Evolutionary conservation across 2,797 vertebrate species (phyloP).

Genomic region (Muscicapa comitata): DNA sequence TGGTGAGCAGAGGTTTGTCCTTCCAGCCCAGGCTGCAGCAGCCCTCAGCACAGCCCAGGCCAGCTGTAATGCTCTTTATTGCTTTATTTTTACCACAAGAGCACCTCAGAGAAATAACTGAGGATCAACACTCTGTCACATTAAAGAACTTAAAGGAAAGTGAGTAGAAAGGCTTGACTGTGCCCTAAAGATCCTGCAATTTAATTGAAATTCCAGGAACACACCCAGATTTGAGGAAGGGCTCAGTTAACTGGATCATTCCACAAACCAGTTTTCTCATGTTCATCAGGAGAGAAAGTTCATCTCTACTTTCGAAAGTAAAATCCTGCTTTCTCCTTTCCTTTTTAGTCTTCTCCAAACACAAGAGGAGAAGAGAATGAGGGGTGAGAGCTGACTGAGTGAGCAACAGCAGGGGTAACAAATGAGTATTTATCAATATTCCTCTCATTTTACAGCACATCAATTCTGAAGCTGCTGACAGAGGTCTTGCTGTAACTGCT

Average conservation of each 20-base stretch:
- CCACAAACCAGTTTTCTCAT: background rate
- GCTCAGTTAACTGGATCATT: background rate
- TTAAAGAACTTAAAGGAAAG: conserved; percentile 1
- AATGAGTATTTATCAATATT: conserved; percentile 28
- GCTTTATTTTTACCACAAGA: conserved; percentile 28
- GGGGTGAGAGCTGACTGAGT: conserved; percentile 34
- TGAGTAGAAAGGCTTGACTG: background rate
- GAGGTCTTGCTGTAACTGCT: conserved; percentile 41
- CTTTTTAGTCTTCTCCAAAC: background rate
- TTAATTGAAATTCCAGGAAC: conserved; percentile 39
- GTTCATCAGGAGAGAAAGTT: background rate
- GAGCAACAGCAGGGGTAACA: conserved; percentile 3
- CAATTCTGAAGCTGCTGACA: conserved; percentile 40
- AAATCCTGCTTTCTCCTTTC: background rate
- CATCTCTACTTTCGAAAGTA: background rate
- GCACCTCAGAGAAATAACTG: conserved; percentile 39
- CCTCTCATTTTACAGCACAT: conserved; percentile 1
- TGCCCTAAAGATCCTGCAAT: background rate
- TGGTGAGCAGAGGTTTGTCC: background rate
- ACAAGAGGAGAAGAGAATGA: conserved; percentile 3
- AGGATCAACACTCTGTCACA: conserved; percentile 24
- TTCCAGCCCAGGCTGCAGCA: background rate
- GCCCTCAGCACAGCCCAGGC: background rate
- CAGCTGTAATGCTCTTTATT: background rate
- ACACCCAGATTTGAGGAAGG: background rate